Conservation (phyloP, 2,797 vertebrate genomes). For the Hirundo rustica region DNA sequence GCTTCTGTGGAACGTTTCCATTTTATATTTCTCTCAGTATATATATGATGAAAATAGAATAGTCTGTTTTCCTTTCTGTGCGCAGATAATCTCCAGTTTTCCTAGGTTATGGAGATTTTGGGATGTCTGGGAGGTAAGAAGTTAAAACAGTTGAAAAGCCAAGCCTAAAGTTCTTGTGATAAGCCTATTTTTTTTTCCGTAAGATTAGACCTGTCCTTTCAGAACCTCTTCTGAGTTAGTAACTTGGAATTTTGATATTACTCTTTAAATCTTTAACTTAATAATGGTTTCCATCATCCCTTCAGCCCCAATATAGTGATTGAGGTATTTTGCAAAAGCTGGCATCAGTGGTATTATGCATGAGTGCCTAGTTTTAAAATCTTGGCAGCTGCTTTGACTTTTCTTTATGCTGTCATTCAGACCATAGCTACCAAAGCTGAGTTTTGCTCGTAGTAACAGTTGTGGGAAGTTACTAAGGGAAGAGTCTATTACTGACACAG, state of each 20-base stretch:
- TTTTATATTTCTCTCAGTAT: neutral
- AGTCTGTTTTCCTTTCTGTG: neutral
- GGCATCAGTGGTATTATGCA: neutral
- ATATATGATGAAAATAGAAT: neutral
- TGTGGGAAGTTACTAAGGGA: constrained; percentile 14
- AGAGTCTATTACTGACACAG: neutral
- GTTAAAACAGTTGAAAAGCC: neutral
- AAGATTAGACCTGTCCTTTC: neutral
- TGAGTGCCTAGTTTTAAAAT: constrained; percentile 1
- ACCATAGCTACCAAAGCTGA: neutral
- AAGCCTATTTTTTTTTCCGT: neutral
- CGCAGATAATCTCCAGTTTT: neutral
- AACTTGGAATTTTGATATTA: neutral
- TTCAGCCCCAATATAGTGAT: neutral
- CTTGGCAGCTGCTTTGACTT: constrained; percentile 26
- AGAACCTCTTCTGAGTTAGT: neutral
- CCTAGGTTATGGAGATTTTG: neutral
- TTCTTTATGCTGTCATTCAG: constrained; percentile 2
- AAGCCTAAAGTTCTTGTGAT: neutral
- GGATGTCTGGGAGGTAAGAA: neutral
- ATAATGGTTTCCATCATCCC: neutral
- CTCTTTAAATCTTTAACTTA: neutral
- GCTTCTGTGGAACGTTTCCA: neutral
- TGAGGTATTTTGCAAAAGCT: neutral
- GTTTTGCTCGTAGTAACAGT: neutral